Percentiles rank a stretch among this genome's conserved stretches.
phyloP scores from a whole-genome alignment of 2,888 invertebrate species.

The Pseudococcus longispinus region DNA sequence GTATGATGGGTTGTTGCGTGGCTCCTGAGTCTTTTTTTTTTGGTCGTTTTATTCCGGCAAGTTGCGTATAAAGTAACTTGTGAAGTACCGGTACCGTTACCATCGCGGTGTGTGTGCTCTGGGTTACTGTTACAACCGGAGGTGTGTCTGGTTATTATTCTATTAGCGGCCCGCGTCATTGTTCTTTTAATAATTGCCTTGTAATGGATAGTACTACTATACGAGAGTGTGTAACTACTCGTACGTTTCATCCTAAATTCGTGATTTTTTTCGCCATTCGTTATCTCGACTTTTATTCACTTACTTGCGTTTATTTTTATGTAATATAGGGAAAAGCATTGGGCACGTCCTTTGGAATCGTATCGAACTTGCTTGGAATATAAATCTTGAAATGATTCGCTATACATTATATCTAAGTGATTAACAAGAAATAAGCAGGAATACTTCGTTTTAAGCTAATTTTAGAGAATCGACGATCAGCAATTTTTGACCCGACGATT shows the following conservation, averaged over 20 bases:
- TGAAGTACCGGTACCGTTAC: conserved; percentile 2
- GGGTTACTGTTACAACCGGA: conserved; percentile 51
- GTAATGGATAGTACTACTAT: neutral
- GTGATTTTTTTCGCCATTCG: neutral
- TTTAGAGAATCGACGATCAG: too few species aligned
- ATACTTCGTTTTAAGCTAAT: too few species aligned
- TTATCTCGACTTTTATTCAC: too few species aligned
- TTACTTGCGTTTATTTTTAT: too few species aligned
- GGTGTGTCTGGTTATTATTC: conserved; percentile 48
- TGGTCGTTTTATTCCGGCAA: neutral
- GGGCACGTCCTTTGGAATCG: too few species aligned
- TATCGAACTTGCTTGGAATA: too few species aligned
- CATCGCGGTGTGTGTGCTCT: conserved; percentile 39
- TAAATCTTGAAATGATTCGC: too few species aligned
- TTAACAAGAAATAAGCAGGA: too few species aligned
- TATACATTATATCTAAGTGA: too few species aligned
- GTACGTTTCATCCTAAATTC: neutral
- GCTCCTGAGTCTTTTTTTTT: neutral
- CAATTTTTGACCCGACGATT: too few species aligned
- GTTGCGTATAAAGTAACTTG: neutral
- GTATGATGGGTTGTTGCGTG: neutral
- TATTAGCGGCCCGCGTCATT: conserved; percentile 51
- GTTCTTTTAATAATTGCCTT: conserved; percentile 26
- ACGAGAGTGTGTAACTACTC: neutral
- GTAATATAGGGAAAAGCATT: too few species aligned